Conservation (phyloP, 2,113 vertebrate genomes). For the Muscicapa adusta region DNA sequence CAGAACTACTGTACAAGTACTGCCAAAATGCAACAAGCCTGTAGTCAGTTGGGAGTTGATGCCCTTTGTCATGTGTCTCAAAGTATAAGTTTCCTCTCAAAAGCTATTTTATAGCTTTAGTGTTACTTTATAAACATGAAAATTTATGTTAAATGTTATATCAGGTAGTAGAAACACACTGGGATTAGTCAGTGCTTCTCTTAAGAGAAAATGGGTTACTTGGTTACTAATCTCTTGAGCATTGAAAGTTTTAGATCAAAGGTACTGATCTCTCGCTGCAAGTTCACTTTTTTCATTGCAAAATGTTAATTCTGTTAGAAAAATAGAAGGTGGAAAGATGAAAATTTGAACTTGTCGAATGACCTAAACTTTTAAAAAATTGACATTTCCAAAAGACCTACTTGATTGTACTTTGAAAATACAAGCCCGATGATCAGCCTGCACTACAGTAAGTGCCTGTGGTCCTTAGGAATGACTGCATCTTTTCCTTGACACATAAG, state of each 20-base stretch:
- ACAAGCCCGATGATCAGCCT: neutral
- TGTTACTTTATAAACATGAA: neutral
- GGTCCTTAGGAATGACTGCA: neutral
- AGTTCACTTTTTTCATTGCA: neutral
- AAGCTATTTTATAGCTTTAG: neutral
- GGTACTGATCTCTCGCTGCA: neutral
- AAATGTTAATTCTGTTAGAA: neutral
- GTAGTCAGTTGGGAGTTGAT: neutral
- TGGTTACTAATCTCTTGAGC: neutral
- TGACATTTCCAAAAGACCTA: neutral
- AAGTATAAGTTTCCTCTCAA: neutral
- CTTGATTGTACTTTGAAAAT: neutral
- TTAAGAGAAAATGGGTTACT: neutral
- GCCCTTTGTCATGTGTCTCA: neutral
- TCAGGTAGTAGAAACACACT: neutral
- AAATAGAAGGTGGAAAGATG: neutral
- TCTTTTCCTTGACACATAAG: neutral
- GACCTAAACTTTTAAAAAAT: neutral
- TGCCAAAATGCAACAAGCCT: neutral
- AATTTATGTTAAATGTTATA: neutral
- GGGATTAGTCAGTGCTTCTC: neutral
- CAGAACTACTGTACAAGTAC: neutral
- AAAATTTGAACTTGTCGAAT: neutral
- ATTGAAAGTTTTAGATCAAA: neutral
- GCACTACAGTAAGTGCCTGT: neutral